phyloP scores from a whole-genome alignment of 2,888 invertebrate species.

The Pyrrhosoma nymphula region DNA sequence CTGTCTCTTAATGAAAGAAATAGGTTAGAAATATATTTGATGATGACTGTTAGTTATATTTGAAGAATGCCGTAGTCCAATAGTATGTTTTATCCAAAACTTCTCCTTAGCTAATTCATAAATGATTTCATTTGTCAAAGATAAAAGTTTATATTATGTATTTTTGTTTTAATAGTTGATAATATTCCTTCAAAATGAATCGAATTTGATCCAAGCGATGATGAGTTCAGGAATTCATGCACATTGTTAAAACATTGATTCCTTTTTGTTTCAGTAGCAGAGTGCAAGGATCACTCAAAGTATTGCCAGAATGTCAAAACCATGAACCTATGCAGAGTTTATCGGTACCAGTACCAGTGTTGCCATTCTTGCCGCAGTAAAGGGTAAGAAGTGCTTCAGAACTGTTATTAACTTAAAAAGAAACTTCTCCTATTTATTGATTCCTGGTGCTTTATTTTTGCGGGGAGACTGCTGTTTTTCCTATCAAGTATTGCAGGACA shows the following conservation, averaged over 20 bases:
- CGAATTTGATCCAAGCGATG: background rate
- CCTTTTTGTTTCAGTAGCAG: slow-evolving; percentile 80
- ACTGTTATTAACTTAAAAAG: slow-evolving; percentile 52
- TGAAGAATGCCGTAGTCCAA: background rate
- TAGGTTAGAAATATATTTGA: background rate
- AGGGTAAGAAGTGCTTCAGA: slow-evolving; percentile 62
- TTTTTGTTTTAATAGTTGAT: background rate
- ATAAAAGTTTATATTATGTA: background rate
- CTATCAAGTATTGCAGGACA: slow-evolving; percentile 59
- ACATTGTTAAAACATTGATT: background rate
- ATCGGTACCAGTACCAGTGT: slow-evolving; percentile 91
- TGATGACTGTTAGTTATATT: background rate
- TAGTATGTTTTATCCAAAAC: background rate
- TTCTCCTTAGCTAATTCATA: background rate
- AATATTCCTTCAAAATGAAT: background rate
- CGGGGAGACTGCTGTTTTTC: slow-evolving; percentile 65
- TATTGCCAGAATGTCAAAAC: slow-evolving; percentile 92
- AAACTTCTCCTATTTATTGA: slow-evolving; percentile 65
- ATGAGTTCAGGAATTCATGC: background rate
- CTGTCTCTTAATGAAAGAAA: background rate
- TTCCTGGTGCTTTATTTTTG: slow-evolving; percentile 67
- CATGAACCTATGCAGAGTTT: slow-evolving; percentile 92
- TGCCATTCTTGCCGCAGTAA: slow-evolving; percentile 86
- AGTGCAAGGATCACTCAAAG: slow-evolving; percentile 89
- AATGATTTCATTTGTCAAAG: background rate